A percentile compares a stretch with the other conserved stretches of the same genome.
Evolutionary conservation across 2,888 invertebrate genomes (phyloP).

Genomic region (Anagyrus pseudococci): DNA sequence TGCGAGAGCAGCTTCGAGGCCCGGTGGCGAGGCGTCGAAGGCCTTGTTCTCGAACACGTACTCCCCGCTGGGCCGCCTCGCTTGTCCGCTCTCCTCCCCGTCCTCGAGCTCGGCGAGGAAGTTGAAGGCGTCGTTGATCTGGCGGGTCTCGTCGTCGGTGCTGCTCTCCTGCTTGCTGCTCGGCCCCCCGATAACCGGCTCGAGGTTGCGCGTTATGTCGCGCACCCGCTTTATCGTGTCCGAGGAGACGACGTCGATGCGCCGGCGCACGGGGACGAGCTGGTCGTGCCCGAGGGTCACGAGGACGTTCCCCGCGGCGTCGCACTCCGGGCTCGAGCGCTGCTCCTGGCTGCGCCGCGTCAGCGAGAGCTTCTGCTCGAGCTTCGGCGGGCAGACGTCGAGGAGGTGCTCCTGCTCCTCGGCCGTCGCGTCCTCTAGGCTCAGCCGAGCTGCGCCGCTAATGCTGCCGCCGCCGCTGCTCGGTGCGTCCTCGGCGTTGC

Average conservation of each 20-base stretch:
- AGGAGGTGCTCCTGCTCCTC: constrained; percentile 59
- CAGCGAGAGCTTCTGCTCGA: constrained; percentile 57
- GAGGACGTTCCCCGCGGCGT: constrained; percentile 42
- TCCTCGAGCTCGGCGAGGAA: constrained; percentile 55
- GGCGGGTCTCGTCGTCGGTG: constrained; percentile 44
- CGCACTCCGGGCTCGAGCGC: constrained; percentile 37
- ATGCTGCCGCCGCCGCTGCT: neutral
- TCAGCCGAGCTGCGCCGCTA: constrained; percentile 18
- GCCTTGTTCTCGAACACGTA: constrained; percentile 35
- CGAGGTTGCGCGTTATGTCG: constrained; percentile 57
- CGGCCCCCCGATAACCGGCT: constrained; percentile 50
- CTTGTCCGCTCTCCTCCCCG: constrained; percentile 46
- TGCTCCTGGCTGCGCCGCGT: constrained; percentile 48
- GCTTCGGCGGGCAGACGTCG: constrained; percentile 57
- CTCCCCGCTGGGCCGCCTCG: neutral
- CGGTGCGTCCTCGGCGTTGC: too few species aligned
- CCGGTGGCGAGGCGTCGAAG: constrained; percentile 32
- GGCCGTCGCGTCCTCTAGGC: constrained; percentile 39
- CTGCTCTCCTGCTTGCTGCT: neutral
- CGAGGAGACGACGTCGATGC: constrained; percentile 58
- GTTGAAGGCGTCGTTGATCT: constrained; percentile 56
- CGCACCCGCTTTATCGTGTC: constrained; percentile 58
- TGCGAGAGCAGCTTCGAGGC: constrained; percentile 17
- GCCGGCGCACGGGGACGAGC: constrained; percentile 53
- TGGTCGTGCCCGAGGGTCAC: constrained; percentile 59